Evolutionary conservation across 1,140 invertebrate genomes (phyloP), one percentile per base, ranked within the genome.

Genomic region (Dreissena rostriformis): DNA sequence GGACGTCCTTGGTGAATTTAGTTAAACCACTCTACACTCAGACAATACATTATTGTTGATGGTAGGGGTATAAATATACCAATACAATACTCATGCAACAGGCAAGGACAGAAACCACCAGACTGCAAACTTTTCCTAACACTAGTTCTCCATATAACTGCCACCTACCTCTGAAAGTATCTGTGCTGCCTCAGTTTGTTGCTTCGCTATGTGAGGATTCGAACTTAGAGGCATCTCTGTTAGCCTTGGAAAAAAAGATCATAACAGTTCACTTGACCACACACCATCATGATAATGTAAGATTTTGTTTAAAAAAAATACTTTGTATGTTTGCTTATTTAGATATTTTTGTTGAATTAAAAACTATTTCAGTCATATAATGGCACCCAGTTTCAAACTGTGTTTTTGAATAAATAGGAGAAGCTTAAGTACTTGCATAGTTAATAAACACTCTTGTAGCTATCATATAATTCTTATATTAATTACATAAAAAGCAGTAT

Each of bases 91-190:
- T n/a, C n/a, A n/a, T n/a, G n/a, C n/a, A n/a, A n/a, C n/a, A n/a
- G 24, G 29, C 29, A 68, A 11, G 12, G 17, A 67, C 24, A 15
- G 39, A 29, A 39, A 1, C 4, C 22, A 29, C 19, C 10, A n/a
- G n/a, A n/a, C n/a, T n/a, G n/a, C n/a, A n/a, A n/a, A n/a, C n/a
- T n/a, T n/a, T n/a, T n/a, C n/a, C n/a, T n/a, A n/a, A n/a, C n/a
- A n/a, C n/a, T n/a, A n/a, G n/a, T n/a, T n/a, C n/a, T n/a, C n/a
- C n/a, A n/a, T n/a, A n/a, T n/a, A n/a, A n/a, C n/a, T n/a, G n/a
- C 49, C 14, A 74, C 72, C 26, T 22, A 74, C 72, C 72, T 74
- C 52, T 24, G 28, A 12, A 8, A 74, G 39, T 55, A 24, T 57
- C 14, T 57, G 19, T 1, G 53, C 72, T 19, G 72, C 72, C 53